These are phyloP conservation scores for Cettia cetti DNA, from an alignment of 2,113 vertebrate species.

Conservation along the genomic window DNA sequence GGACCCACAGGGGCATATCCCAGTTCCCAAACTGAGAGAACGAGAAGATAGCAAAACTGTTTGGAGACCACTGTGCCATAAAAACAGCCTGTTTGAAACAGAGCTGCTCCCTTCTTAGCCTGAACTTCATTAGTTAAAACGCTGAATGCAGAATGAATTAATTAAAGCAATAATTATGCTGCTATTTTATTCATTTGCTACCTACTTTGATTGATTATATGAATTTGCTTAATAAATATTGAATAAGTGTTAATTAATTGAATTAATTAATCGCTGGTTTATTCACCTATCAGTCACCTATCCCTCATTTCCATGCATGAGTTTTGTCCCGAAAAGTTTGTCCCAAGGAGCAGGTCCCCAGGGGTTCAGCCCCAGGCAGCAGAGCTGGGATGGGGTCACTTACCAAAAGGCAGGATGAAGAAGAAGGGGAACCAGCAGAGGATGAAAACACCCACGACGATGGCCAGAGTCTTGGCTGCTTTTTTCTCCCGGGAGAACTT, in stretches of 20 bases:
- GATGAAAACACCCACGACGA: constrained; percentile 97
- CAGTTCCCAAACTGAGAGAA: not conserved
- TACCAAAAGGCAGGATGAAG: constrained; percentile 94
- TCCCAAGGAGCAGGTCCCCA: not conserved
- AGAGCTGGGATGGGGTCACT: constrained; percentile 45
- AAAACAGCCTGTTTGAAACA: not conserved
- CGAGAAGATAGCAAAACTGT: not conserved
- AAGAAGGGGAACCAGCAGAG: constrained; percentile 99
- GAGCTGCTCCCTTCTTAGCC: not conserved
- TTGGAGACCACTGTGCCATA: not conserved
- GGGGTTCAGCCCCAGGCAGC: not conserved
- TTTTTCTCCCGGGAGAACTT: constrained; percentile 99
- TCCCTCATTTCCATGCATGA: not conserved
- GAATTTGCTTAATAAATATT: constrained; percentile 43
- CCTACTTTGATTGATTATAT: not conserved
- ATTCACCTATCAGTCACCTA: not conserved
- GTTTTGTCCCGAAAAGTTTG: not conserved
- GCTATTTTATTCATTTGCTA: not conserved
- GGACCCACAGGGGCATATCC: not conserved
- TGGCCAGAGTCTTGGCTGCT: constrained; percentile 95
- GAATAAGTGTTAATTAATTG: constrained; percentile 11
- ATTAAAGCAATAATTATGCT: not conserved
- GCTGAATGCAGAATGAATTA: not conserved
- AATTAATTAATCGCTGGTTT: not conserved
- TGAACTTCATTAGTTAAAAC: not conserved